Evolutionary conservation across 2,888 invertebrate genomes (phyloP), one percentile per base, ranked within the genome.

Genomic region (Scaptomyza caliginosa): DNA sequence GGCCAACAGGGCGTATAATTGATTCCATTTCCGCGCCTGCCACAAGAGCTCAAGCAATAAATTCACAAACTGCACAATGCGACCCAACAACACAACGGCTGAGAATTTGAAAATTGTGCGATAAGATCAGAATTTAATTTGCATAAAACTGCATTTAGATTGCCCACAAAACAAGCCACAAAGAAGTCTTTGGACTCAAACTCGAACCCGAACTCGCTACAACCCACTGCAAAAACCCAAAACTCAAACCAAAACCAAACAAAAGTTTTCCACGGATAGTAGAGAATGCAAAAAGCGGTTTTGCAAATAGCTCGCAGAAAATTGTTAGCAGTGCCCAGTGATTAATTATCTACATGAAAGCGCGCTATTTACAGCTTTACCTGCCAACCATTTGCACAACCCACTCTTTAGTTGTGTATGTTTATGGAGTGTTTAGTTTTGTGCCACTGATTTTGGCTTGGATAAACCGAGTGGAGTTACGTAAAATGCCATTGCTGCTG

Each of bases 291-390:
- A 49, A 56, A 57, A 65, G 49, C 40, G 50, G 46, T 52, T 34
- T 56, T 42, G 58, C 51, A 76, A 74, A 76, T 62, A 71, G 50
- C 77, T 71, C 32, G 72, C 40, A 40, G 72, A 72, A 73, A 73
- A 75, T 69, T 75, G 76, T 70, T 65, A 55, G 76, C 65, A 75
- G 71, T 70, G 71, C 57, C 67, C 68, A 67, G 79, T 83, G 83
- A 84, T 84, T 87, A 84, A 84, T 84, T 84, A 84, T 87, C 88
- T 85, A 82, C 88, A 84, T 87, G 88, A 84, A 84, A 84, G 88
- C 88, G 72, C 70, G 83, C 86, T 82, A 84, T 87, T 83, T 87
- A 76, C 88, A 76, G 75, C 68, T 71, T 62, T 80, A 83, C 84
- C 84, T 79, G 42, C 32, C 10, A 4, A 30, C 30, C 43, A 8